Evolutionary conservation across 2,888 invertebrate genomes (phyloP).

Genomic region (Stenurella melanura): DNA sequence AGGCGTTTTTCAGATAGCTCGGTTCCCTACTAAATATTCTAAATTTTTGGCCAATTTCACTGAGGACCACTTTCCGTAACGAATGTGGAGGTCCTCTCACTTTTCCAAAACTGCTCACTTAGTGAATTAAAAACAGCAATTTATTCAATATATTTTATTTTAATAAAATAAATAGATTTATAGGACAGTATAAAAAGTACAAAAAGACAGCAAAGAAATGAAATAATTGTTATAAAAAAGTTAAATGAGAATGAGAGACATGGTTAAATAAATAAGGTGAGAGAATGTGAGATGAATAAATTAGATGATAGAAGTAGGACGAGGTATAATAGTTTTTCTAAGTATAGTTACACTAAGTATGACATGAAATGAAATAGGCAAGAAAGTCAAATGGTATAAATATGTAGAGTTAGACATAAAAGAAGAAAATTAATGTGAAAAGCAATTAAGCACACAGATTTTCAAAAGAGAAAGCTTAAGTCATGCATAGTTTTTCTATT

Average conservation of each 20-base stretch:
- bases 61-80: no score
- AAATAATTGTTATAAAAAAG: not conserved
- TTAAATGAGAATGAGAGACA: not conserved
- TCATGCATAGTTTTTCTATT: not conserved
- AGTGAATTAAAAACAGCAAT: not conserved
- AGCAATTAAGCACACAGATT: not conserved
- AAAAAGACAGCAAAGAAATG: slow-evolving; percentile 10
- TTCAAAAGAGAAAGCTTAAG: not conserved
- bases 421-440: not conserved
- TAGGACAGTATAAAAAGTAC: slow-evolving; percentile 19
- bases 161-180: not conserved
- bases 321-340: not conserved
- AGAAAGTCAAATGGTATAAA: not conserved
- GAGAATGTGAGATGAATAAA: not conserved
- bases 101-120: no score
- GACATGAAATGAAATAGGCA: not conserved
- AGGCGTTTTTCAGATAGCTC: no score
- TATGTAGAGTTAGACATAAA: not conserved
- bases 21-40: no score
- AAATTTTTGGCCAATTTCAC: no score
- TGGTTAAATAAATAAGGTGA: not conserved
- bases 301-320: not conserved
- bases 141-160: slow-evolving; percentile 8
- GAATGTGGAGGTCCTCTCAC: no score
- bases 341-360: no score